Conservation (phyloP, 1,140 invertebrate genomes). For the Aphidius ervi region DNA sequence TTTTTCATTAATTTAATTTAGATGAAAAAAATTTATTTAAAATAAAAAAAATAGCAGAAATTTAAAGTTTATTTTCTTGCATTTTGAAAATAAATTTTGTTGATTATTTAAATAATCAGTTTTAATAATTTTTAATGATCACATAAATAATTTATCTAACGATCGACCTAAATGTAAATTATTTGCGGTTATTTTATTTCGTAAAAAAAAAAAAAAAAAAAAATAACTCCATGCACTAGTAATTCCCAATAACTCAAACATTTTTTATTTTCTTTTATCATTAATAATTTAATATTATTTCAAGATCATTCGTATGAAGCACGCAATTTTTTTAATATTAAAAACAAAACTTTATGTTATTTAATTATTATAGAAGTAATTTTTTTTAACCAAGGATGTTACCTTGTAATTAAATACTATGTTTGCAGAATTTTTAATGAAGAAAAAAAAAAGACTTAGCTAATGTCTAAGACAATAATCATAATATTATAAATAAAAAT, state of each 20-base stretch:
- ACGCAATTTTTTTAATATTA: background rate
- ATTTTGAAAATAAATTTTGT: too few species aligned
- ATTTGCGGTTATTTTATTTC: background rate
- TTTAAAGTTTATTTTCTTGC: too few species aligned
- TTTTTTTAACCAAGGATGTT: conserved; percentile 14
- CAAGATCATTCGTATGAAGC: background rate
- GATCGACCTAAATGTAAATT: background rate
- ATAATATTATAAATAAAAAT: conserved; percentile 1
- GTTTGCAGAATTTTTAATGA: conserved; percentile 5
- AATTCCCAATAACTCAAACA: background rate
- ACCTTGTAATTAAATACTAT: conserved; percentile 18
- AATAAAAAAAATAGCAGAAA: too few species aligned
- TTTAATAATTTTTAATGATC: too few species aligned
- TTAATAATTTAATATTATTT: background rate
- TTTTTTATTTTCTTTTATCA: background rate
- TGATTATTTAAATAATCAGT: too few species aligned
- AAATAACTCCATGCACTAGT: background rate
- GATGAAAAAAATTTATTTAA: too few species aligned
- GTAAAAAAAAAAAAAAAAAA: background rate
- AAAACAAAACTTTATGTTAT: background rate
- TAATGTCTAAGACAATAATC: background rate
- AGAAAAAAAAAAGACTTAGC: conserved; percentile 2
- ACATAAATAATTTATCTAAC: too few species aligned
- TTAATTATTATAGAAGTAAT: background rate
- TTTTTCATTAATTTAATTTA: too few species aligned